Evolutionary conservation across 2,888 invertebrate species (phyloP), one percentile per base, ranked within the genome.

Genomic region (Catocala sponsa): DNA sequence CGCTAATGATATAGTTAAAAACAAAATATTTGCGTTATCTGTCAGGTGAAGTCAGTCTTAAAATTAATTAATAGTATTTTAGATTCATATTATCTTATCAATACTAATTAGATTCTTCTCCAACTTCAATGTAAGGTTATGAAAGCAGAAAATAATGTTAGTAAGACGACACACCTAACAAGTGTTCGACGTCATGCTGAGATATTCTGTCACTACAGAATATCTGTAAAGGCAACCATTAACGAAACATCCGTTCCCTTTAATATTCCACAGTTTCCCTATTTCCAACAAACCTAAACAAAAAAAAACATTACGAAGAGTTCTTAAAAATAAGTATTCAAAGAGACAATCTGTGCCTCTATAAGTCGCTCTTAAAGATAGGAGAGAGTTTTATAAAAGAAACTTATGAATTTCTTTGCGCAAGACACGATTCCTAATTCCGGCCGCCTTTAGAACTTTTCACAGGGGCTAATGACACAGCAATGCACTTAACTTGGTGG

Each of bases 401-500:
- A 79, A 78, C 74, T 82, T 84, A 80, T 79, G 82, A 81, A 75
- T 79, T 75, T 80, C 75, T 78, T 75, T 74, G 72, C 65, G 44
- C 70, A 71, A 72, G 76, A 74, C 73, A 72, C 75, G 70, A 70
- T 68, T 53, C 62, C 65, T 75, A 77, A 76, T 75, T 76, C 72
- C 57, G 48, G 65, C 48, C 57, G 72, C 53, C 69, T 72, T 71
- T 58, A 49, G 67, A 83, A 82, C 77, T 85, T 81, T 75, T 72
- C 74, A 69, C 55, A 50, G 57, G 0, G 64, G 77, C 79, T 89
- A 89, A 90, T 88, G 88, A 88, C 89, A 89, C 80, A 74, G 84
- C 84, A 83, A 83, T 85, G 89, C 88, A 88, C 89, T 90, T 87
- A 89, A 82, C 78, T 59, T 52, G 48, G 67, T 72, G 77, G 65